These are phyloP conservation scores for Troides oblongomaculatus DNA, from an alignment of 2,888 invertebrate genomes.

Conservation along the genomic window DNA sequence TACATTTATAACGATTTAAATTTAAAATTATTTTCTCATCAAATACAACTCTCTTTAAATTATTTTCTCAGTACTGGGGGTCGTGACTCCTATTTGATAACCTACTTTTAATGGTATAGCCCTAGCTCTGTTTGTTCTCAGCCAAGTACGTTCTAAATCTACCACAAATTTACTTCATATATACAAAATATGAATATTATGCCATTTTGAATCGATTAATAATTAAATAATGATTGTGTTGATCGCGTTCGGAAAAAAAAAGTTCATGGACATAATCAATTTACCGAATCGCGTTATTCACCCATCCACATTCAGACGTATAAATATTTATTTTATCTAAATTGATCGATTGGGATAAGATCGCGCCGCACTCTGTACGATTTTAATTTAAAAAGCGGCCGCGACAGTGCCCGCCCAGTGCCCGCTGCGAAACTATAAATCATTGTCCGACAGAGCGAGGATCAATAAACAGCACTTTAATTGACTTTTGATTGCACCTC, in stretches of 20 bases:
- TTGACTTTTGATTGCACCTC: constrained; percentile 72
- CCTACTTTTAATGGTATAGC: too few relatives aligned
- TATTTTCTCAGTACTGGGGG: too few relatives aligned
- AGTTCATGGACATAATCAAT: constrained; percentile 74
- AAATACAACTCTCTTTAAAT: too few relatives aligned
- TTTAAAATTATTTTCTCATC: too few relatives aligned
- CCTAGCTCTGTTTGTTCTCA: too few relatives aligned
- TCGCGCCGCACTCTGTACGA: constrained; percentile 69
- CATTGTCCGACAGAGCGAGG: constrained; percentile 59
- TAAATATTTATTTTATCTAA: constrained; percentile 81
- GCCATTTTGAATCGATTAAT: constrained; percentile 15
- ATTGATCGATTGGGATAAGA: constrained; percentile 78
- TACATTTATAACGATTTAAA: too few relatives aligned
- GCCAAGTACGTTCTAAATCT: too few relatives aligned
- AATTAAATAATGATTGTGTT: constrained; percentile 59
- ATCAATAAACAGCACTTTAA: constrained; percentile 76
- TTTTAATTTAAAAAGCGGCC: constrained; percentile 76
- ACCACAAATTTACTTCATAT: neutral
- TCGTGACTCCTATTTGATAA: too few relatives aligned
- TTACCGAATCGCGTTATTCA: constrained; percentile 75
- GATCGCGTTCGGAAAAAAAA: constrained; percentile 51
- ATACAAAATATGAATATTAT: constrained; percentile 20
- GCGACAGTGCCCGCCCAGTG: constrained; percentile 66
- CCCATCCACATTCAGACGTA: constrained; percentile 73
- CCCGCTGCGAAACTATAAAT: constrained; percentile 79